Percentiles rank a stretch among this genome's conserved stretches.
These are phyloP conservation scores for Puffinus mauretanicus DNA, from an alignment of 2,113 vertebrate genomes.

Conservation along the genomic window DNA sequence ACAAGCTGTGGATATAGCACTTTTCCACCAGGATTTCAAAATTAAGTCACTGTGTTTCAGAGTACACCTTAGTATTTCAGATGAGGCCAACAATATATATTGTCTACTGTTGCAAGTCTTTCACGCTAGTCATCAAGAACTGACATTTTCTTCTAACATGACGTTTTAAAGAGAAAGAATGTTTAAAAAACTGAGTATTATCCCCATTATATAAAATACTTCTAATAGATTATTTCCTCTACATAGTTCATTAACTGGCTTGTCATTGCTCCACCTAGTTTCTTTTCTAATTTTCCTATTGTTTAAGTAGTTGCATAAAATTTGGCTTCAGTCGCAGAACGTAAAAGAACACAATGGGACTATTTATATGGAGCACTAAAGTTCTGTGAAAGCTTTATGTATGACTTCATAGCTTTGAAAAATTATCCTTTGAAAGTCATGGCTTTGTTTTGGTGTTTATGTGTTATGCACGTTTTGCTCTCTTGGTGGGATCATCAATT, in stretches of 20 bases:
- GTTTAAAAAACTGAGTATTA: not conserved
- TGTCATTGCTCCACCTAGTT: not conserved
- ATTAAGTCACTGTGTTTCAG: not conserved
- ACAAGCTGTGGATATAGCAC: not conserved
- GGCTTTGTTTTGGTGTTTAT: not conserved
- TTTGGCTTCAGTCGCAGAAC: not conserved
- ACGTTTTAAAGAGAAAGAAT: not conserved
- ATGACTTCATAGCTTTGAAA: not conserved
- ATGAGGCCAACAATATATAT: fast-evolving
- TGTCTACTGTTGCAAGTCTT: not conserved
- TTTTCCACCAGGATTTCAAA: not conserved
- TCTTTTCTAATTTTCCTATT: not conserved
- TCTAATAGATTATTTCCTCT: not conserved
- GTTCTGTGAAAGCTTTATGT: not conserved
- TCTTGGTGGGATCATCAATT: not conserved
- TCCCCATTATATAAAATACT: not conserved
- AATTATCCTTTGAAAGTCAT: not conserved
- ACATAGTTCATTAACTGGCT: not conserved
- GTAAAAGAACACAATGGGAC: not conserved
- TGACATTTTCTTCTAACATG: not conserved
- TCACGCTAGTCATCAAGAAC: not conserved
- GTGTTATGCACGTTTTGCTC: not conserved
- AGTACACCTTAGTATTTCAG: not conserved
- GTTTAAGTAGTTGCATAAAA: not conserved
- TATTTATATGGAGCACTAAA: not conserved